A percentile compares a stretch with the other conserved stretches of the same genome.
Conservation (phyloP, 1,140 invertebrate genomes). For the Papilio xuthus region DNA sequence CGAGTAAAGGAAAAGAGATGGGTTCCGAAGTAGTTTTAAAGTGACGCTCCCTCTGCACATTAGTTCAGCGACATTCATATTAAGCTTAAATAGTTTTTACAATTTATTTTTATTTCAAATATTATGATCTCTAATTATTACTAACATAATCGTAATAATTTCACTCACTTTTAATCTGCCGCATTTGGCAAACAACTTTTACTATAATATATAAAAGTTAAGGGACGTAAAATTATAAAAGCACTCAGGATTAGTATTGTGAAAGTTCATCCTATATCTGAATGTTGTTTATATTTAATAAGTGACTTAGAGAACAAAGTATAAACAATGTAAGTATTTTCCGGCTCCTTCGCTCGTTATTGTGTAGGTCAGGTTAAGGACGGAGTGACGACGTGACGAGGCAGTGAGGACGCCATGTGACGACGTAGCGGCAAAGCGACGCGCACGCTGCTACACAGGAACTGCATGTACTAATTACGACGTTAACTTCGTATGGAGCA, state of each 20-base stretch:
- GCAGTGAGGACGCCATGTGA: background rate
- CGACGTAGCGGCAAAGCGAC: background rate
- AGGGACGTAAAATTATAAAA: no score
- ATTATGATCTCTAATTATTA: no score
- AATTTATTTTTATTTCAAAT: no score
- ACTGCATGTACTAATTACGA: background rate
- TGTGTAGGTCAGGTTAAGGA: background rate
- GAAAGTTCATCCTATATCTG: no score
- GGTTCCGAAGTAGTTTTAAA: background rate
- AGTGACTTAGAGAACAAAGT: background rate
- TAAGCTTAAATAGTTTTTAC: background rate
- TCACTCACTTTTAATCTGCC: no score
- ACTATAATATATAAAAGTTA: no score
- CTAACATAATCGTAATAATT: no score
- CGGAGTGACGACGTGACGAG: background rate
- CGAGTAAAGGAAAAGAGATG: background rate
- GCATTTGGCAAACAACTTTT: no score
- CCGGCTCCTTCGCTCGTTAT: background rate
- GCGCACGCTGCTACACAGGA: background rate
- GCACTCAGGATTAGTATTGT: no score
- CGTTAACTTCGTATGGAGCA: background rate
- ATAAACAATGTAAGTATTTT: background rate
- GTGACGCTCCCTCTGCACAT: background rate
- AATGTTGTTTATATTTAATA: no score
- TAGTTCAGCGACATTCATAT: background rate